Evolutionary conservation across 2,113 vertebrate species (phyloP).

Genomic region (Pelecanus crispus): DNA sequence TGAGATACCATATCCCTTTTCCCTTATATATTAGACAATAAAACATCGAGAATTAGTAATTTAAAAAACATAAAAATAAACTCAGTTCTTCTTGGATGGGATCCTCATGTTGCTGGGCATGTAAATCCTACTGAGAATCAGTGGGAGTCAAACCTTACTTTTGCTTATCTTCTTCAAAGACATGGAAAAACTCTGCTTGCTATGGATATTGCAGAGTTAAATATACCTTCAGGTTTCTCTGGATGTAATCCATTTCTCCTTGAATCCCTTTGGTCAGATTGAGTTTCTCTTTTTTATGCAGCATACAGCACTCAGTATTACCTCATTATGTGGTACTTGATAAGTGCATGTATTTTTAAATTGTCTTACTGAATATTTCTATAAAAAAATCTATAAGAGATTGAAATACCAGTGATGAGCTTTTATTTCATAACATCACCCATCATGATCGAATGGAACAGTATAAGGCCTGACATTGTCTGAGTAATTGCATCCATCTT

Average conservation of each 20-base stretch:
- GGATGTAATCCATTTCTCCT: neutral
- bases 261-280: neutral
- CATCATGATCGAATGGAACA: neutral
- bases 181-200: neutral
- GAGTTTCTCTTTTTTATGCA: neutral
- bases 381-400: neutral
- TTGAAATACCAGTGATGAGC: neutral
- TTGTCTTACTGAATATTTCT: neutral
- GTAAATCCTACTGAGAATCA: neutral
- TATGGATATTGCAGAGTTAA: neutral
- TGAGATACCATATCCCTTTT: neutral
- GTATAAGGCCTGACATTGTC: neutral
- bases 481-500: neutral
- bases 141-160: neutral
- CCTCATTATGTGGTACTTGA: neutral
- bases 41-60: neutral
- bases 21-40: neutral
- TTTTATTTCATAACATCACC: neutral
- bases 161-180: neutral
- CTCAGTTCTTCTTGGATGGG: neutral
- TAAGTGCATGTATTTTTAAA: neutral
- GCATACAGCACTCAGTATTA: neutral
- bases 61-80: neutral
- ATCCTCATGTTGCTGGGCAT: neutral
- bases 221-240: neutral